Evolutionary conservation across 2,113 vertebrate genomes (phyloP).

Genomic region (Orthonyx spaldingii): DNA sequence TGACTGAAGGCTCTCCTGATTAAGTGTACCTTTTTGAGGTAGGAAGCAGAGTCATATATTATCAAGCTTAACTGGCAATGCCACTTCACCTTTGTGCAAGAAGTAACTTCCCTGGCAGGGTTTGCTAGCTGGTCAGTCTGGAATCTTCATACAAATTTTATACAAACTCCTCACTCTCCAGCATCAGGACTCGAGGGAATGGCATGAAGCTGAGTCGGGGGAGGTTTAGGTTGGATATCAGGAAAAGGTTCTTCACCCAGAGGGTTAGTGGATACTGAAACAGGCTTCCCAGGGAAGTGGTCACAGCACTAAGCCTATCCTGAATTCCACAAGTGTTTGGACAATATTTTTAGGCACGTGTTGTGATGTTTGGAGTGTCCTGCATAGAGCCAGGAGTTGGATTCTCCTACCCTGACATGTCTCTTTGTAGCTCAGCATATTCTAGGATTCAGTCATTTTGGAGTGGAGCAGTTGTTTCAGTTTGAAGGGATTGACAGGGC

Average conservation of each 20-base stretch:
- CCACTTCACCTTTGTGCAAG: neutral
- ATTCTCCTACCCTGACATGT: neutral
- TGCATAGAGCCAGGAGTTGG: neutral
- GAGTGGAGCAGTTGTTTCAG: neutral
- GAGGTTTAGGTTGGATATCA: neutral
- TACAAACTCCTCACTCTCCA: neutral
- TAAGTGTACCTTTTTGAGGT: neutral
- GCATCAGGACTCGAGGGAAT: neutral
- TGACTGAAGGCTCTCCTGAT: accelerated
- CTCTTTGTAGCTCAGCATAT: neutral
- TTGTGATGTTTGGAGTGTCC: neutral
- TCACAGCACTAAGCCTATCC: neutral
- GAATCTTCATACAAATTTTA: neutral
- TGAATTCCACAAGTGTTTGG: neutral
- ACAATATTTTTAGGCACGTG: neutral
- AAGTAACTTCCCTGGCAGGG: neutral
- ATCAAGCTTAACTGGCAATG: neutral
- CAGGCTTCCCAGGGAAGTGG: neutral
- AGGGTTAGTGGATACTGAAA: neutral
- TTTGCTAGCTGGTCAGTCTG: neutral
- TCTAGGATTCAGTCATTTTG: neutral
- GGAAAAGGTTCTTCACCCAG: neutral
- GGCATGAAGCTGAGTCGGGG: neutral
- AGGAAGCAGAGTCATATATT: neutral
- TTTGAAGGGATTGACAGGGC: neutral